A percentile compares a stretch with the other conserved stretches of the same genome.
Conservation (phyloP, 2,113 vertebrate species). For the Aspiorhynchus laticeps region DNA sequence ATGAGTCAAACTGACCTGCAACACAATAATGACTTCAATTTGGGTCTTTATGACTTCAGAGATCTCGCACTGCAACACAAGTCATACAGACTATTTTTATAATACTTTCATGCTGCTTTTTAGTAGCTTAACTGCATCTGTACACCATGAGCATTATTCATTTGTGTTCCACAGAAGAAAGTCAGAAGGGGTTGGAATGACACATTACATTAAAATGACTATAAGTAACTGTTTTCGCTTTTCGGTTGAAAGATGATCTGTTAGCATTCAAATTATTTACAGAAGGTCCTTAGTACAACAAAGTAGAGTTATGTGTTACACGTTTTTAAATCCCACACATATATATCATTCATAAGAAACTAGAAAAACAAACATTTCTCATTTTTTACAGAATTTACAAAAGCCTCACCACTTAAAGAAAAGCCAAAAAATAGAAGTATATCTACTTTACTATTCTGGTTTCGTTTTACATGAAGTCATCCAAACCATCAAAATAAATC, state of each 20-base stretch:
- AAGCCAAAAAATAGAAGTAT: slow-evolving; percentile 26
- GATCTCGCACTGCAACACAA: not conserved
- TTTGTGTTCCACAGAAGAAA: not conserved
- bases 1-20: not conserved
- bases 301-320: slow-evolving; percentile 55
- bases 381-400: slow-evolving; percentile 70
- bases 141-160: not conserved
- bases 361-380: slow-evolving; percentile 49
- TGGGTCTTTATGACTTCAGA: not conserved
- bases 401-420: slow-evolving; percentile 31
- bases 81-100: not conserved
- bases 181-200: not conserved
- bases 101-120: not conserved
- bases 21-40: not conserved
- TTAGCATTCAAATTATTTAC: slow-evolving; percentile 51
- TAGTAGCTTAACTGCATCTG: not conserved
- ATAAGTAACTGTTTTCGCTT: not conserved
- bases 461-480: not conserved
- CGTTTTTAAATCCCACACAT: slow-evolving; percentile 63
- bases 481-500: not conserved
- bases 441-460: slow-evolving; percentile 14
- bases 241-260: slow-evolving; percentile 25
- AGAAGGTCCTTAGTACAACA: slow-evolving; percentile 47
- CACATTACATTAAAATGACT: not conserved
- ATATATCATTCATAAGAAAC: slow-evolving; percentile 67